phyloP scores from a whole-genome alignment of 2,113 vertebrate genomes.

The Elephas maximus region DNA sequence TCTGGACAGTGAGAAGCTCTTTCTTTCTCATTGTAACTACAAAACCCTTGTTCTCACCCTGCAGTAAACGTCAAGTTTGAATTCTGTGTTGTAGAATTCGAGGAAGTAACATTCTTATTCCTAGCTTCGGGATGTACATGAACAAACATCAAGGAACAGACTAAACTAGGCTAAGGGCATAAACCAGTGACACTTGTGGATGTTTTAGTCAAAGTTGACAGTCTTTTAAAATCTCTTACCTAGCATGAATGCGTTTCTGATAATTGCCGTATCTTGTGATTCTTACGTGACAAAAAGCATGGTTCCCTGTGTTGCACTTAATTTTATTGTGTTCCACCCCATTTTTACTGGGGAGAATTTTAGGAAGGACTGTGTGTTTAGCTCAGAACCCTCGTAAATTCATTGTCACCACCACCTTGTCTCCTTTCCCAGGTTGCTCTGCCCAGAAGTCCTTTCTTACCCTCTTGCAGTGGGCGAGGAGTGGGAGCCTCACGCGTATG shows the following conservation, averaged over 20 bases:
- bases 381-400: constrained; percentile 35
- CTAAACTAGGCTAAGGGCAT: not conserved
- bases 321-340: constrained; percentile 27
- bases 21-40: not conserved
- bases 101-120: constrained; percentile 52
- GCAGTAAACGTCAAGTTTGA: constrained; percentile 67
- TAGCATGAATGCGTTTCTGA: not conserved
- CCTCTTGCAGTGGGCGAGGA: not conserved
- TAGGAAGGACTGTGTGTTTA: not conserved
- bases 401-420: not conserved
- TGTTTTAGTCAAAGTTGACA: constrained; percentile 23
- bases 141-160: not conserved
- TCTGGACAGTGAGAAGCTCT: constrained; percentile 49
- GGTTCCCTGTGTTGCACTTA: not conserved
- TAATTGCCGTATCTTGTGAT: not conserved
- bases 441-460: not conserved
- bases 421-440: not conserved
- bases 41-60: constrained; percentile 60
- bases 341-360: constrained; percentile 47
- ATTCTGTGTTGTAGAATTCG: not conserved
- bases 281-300: not conserved
- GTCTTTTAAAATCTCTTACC: constrained; percentile 37
- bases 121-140: constrained; percentile 2
- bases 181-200: not conserved
- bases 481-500: not conserved